phyloP scores from a whole-genome alignment of 2,888 invertebrate species.

The Dorcus parallelipipedus region DNA sequence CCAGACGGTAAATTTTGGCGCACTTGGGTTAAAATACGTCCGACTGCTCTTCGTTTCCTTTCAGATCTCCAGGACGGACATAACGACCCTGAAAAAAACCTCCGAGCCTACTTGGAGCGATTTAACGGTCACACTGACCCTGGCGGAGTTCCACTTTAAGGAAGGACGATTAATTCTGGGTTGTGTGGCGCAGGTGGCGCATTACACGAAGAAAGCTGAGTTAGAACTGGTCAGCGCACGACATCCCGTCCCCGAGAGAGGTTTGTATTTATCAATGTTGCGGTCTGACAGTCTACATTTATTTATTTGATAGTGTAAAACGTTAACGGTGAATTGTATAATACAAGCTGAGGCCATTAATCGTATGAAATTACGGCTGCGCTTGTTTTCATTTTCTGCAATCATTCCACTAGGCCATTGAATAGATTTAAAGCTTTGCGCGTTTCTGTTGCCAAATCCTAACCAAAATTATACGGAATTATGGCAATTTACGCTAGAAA shows the following conservation, averaged over 20 bases:
- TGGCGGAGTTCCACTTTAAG: constrained; percentile 56
- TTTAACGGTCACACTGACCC: constrained; percentile 56
- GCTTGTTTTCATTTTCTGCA: too few relatives aligned
- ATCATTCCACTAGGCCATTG: too few relatives aligned
- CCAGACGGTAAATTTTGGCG: constrained; percentile 56
- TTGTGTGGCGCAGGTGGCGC: constrained; percentile 68
- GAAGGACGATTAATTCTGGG: constrained; percentile 65
- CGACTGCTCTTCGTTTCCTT: background rate
- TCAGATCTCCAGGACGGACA: constrained; percentile 42
- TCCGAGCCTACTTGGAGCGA: constrained; percentile 57
- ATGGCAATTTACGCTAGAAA: too few relatives aligned
- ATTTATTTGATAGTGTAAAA: background rate
- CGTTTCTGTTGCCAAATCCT: too few relatives aligned
- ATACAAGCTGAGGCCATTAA: too few relatives aligned
- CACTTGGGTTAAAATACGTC: background rate
- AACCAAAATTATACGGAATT: too few relatives aligned
- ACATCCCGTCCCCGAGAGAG: constrained; percentile 77
- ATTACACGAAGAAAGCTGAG: constrained; percentile 66
- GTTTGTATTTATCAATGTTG: constrained; percentile 49
- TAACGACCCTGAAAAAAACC: constrained; percentile 49
- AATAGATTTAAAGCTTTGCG: too few relatives aligned
- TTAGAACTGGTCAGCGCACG: constrained; percentile 68
- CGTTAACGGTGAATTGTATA: too few relatives aligned
- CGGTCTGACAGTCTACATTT: background rate
- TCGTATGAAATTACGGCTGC: too few relatives aligned